Base-by-base conservation (phyloP, 2,797 vertebrate species). In the Nannoperca australis region DNA sequence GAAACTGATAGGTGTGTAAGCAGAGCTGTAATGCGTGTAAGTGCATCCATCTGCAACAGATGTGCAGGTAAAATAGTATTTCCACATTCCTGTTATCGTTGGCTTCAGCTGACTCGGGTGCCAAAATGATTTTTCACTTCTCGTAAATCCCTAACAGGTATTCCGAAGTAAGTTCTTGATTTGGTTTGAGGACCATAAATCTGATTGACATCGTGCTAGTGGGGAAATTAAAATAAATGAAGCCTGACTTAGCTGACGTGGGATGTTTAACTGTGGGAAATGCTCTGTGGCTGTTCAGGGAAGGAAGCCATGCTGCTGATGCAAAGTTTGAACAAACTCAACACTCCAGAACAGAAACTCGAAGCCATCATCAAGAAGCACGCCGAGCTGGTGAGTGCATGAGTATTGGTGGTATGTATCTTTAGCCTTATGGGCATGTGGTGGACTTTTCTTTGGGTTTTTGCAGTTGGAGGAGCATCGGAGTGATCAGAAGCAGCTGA, bases 341-440 rank as follows among this genome's bases (percentile, higher is more conserved):
- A 90, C 82, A 95, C 94, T 30, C 93, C 98, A 9, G 97, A 99
- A 53, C 96, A 97, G 89, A 99, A 98, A 89, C 92, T 99, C 82
- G 98, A 99, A 45, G 94, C 97, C 79, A 94, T 99, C 88, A 96
- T 98, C 89, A 98, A 97, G 96, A 99, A 99, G 88, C 99, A 99
- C 59, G 96, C 97, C 3, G 97, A 99, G 87, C 89, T 99, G 97
- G 98, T 99, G 94, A 96, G 97, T 93, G 61, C 12, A 55, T 6
- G 10, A 17, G 10, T 2, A 4, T 4, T 3, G 2, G 24, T 17
- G 27, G 17, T 12, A 18, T 24, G 20, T 11, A 3, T 54, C 38
- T 65, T 44, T 14, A n/a, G 4, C 2, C 4, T 20, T 12, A 3
- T 38, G 4, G 22, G 51, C 38, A 12, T 32, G 27, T 44, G 18